phyloP scores from a whole-genome alignment of 1,140 invertebrate genomes.

The Sycophaga agraensis region DNA sequence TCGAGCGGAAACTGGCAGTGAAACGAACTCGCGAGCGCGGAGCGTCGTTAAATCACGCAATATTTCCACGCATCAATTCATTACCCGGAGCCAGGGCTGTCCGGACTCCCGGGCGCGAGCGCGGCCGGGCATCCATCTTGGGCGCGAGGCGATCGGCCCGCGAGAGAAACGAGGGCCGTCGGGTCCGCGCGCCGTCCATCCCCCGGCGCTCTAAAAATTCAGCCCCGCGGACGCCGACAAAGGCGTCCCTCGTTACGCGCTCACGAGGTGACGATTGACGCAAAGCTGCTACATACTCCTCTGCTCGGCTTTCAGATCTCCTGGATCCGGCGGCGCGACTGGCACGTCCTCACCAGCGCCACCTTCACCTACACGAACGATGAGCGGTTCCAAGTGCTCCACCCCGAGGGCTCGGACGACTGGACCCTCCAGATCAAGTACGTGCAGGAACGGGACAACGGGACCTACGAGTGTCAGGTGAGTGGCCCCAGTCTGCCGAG shows the following conservation, averaged over 20 bases:
- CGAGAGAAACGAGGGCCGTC: too few species aligned
- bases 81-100: too few species aligned
- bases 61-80: too few species aligned
- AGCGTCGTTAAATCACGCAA: too few species aligned
- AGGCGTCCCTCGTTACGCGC: slow-evolving; percentile 8
- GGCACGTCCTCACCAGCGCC: slow-evolving; percentile 89
- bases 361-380: slow-evolving; percentile 89
- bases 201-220: too few species aligned
- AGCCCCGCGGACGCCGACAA: not conserved
- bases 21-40: too few species aligned
- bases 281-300: not conserved
- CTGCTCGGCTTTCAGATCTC: slow-evolving; percentile 72
- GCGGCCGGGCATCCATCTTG: too few species aligned
- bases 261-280: not conserved
- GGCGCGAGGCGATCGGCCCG: too few species aligned
- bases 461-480: slow-evolving; percentile 95
- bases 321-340: slow-evolving; percentile 86
- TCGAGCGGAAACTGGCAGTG: too few species aligned
- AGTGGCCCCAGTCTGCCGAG: slow-evolving; percentile 43
- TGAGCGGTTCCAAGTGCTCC: slow-evolving; percentile 80
- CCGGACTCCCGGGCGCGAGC: too few species aligned
- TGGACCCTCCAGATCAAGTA: slow-evolving; percentile 95
- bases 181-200: too few species aligned
- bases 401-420: slow-evolving; percentile 73
- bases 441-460: slow-evolving; percentile 86